These are phyloP conservation scores for Lucilia sericata DNA, from an alignment of 1,140 invertebrate species.

Conservation along the genomic window DNA sequence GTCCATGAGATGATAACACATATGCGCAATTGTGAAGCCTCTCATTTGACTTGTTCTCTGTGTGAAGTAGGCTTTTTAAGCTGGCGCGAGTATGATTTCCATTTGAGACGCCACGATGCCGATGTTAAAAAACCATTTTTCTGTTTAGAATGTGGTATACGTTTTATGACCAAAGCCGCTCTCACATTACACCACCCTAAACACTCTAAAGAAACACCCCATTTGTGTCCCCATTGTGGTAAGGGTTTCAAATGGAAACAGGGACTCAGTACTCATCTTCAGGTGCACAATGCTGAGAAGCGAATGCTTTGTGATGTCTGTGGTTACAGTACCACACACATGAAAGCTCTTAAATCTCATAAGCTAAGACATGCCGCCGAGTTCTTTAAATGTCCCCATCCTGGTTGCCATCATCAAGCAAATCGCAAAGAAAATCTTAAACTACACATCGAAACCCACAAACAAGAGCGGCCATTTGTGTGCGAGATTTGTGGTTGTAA, in stretches of 20 bases:
- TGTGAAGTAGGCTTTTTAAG: constrained; percentile 69
- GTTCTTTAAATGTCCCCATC: constrained; percentile 70
- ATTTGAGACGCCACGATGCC: constrained; percentile 69
- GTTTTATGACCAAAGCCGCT: constrained; percentile 71
- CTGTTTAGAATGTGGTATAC: constrained; percentile 70
- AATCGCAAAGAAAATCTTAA: constrained; percentile 71
- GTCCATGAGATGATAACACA: constrained; percentile 67
- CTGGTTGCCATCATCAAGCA: constrained; percentile 69
- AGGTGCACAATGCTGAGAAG: constrained; percentile 72
- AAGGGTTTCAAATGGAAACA: constrained; percentile 76
- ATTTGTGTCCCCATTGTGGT: constrained; percentile 72
- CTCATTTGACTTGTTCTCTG: constrained; percentile 69
- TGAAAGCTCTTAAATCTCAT: constrained; percentile 73
- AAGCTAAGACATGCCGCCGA: constrained; percentile 71
- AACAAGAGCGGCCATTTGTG: constrained; percentile 69
- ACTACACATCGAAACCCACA: constrained; percentile 71
- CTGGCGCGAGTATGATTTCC: constrained; percentile 66
- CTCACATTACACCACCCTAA: constrained; percentile 71
- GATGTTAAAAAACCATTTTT: constrained; percentile 69
- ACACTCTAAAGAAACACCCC: constrained; percentile 72
- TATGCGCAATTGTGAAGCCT: constrained; percentile 69
- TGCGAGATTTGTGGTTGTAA: constrained; percentile 70
- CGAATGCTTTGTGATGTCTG: constrained; percentile 75
- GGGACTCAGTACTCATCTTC: constrained; percentile 72
- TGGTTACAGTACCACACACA: constrained; percentile 73